Evolutionary conservation across 2,888 invertebrate species (phyloP), one percentile per base, ranked within the genome.

Genomic region (Latrodectus hesperus): DNA sequence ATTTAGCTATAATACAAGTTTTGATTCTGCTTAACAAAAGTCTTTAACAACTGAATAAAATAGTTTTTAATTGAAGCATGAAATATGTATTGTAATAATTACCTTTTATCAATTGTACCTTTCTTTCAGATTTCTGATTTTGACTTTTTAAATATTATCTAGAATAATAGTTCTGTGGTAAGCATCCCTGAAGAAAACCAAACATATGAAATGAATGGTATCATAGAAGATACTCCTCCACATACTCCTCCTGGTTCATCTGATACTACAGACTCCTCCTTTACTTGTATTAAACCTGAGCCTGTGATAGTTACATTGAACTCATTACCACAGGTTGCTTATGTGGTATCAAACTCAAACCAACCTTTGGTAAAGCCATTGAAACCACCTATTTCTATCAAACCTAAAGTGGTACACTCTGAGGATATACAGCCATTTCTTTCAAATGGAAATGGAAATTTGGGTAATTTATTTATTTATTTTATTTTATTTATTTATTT

Each of bases 191-290:
- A 87, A 9, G 75, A 72, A 51, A 17, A 14, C 10, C 51, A 67
- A 14, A 60, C 52, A 9, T 26, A 53, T 53, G 53, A 55, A 60
- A 49, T 55, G n/a, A 73, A 65, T 60, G 8, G 49, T n/a, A 67
- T 81, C 16, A n/a, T 83, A 52, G 53, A 73, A 55, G 88, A 88
- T 26, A 88, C 88, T 68, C 88, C 88, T 1, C 88, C 88, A 53
- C 79, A 74, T 17, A 88, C 88, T 10, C 88, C 88, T 49, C 71
- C 83, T 53, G 82, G 68, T 12, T 16, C 82, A 26, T 26, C 60
- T 17, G 87, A 86, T 52, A 49, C n/a, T 49, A 16, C 60, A 51
- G 72, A 72, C 8, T 68, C 81, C 4, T 49, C 73, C 22, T 16
- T 76, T 26, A 72, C 55, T 49, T 16, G n/a, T 3, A 68, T 5